These are phyloP conservation scores for Neoaliturus tenellus DNA, from an alignment of 2,888 invertebrate genomes.

Conservation along the genomic window DNA sequence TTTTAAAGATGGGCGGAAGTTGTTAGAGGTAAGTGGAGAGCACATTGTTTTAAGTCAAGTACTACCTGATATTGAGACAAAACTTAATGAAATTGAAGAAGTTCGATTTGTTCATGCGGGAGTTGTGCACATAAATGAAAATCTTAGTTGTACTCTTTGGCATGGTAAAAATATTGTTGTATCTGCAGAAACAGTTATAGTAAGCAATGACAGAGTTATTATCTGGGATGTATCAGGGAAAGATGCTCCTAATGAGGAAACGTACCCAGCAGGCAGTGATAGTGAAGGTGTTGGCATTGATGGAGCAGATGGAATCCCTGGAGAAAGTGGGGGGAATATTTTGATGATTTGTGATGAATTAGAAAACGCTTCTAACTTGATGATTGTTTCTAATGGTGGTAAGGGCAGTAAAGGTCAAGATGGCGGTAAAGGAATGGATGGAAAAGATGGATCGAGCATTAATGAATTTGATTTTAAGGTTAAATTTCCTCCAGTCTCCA, in stretches of 20 bases:
- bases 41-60: conserved; percentile 64
- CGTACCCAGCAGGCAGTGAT: conserved; percentile 60
- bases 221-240: conserved; percentile 67
- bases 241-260: conserved; percentile 52
- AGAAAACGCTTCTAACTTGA: conserved; percentile 63
- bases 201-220: conserved; percentile 56
- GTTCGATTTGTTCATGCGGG: conserved; percentile 64
- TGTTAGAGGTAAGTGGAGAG: conserved; percentile 63
- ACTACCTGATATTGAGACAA: conserved; percentile 52
- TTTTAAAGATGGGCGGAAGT: conserved; percentile 59
- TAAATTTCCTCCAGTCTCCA: conserved; percentile 4
- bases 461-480: background rate
- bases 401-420: conserved; percentile 67
- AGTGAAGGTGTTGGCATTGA: conserved; percentile 62
- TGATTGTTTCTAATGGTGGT: conserved; percentile 67
- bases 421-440: conserved; percentile 67
- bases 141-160: conserved; percentile 62
- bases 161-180: conserved; percentile 65
- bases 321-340: conserved; percentile 69
- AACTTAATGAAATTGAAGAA: conserved; percentile 61
- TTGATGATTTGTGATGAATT: conserved; percentile 62
- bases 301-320: conserved; percentile 66
- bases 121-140: conserved; percentile 63
- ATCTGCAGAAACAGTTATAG: conserved; percentile 62
- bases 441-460: conserved; percentile 62